A percentile compares a stretch with the other conserved stretches of the same genome.
Conservation (phyloP, 2,888 invertebrate species). For the Dusona sp. region DNA sequence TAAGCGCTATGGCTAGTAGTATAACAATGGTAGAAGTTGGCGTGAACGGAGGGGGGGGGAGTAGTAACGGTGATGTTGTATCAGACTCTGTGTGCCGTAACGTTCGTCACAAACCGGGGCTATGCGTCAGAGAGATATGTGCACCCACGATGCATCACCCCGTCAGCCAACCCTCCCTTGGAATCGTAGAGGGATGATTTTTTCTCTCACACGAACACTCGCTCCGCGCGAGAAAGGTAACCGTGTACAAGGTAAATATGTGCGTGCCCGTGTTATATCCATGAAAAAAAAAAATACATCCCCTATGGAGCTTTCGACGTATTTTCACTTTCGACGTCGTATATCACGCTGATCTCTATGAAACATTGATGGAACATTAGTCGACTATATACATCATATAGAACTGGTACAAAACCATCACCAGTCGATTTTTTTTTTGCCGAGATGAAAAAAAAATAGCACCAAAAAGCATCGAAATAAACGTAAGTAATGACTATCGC, state of each 20-base stretch:
- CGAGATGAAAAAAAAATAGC: constrained; percentile 54
- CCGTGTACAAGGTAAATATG: constrained; percentile 28
- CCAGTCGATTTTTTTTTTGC: constrained; percentile 21
- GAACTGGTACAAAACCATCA: constrained; percentile 8
- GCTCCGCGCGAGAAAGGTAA: neutral
- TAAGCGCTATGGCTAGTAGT: constrained; percentile 25
- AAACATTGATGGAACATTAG: constrained; percentile 74
- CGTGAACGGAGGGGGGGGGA: neutral
- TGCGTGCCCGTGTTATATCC: constrained; percentile 49
- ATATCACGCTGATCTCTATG: constrained; percentile 75
- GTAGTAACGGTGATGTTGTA: constrained; percentile 52
- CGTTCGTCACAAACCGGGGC: constrained; percentile 58
- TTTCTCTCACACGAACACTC: constrained; percentile 51
- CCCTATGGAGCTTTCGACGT: constrained; percentile 44
- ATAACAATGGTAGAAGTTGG: constrained; percentile 12
- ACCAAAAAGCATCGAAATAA: constrained; percentile 4
- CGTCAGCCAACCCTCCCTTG: constrained; percentile 54
- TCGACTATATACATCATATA: constrained; percentile 34
- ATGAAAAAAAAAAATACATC: constrained; percentile 60
- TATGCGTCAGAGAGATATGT: constrained; percentile 71
- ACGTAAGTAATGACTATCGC: constrained; percentile 11
- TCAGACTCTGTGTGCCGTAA: constrained; percentile 46
- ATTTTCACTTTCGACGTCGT: constrained; percentile 70
- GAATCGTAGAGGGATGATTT: constrained; percentile 59
- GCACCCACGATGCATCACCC: constrained; percentile 69